Base-by-base conservation (phyloP, 2,888 invertebrate species). In the Mythimna albipuncta region DNA sequence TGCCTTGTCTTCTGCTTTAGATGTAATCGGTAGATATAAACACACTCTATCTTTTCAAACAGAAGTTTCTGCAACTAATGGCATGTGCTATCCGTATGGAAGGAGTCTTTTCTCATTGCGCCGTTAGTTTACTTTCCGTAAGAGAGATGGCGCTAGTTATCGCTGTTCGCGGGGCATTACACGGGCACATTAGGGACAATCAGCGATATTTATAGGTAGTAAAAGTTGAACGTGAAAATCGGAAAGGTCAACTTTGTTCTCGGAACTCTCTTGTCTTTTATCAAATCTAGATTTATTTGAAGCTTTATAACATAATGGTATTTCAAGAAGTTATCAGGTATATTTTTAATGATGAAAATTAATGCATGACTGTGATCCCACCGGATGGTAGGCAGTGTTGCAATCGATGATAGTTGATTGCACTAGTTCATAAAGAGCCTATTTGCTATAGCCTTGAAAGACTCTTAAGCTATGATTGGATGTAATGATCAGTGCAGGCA, bases 121-220 rank as follows among this genome's bases (percentile, higher is more conserved):
- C 19, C 35, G 52, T 16, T 66, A 77, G 54, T 69, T 59, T 41
- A 58, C 26, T 82, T 68, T 26, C 26, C 19, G 1, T 38, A 67
- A 69, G 73, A 83, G 52, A 82, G 65, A 79, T 79, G 79, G 72
- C 58, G 63, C 35, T 65, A 32, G 79, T 63, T 79, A 79, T 69
- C 72, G 50, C 62, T 68, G 62, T 79, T 79, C 54, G 64, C 64
- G 32, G 83, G 21, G 55, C 82, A 82, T 82, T 79, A 68, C 72
- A 47, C 50, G 54, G 58, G 63, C 55, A 57, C 72, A 47, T 82
- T 72, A 63, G 32, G 21, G 6, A 62, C 41, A 62, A 57, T 70
- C 72, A 55, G 59, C 64, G 77, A 64, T 64, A 77, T 81, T 82
- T 71, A 78, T 71, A 26, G 77, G 41, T 54, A 13, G 44, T 63